Conservation (phyloP, 2,888 invertebrate genomes). For the Alloplasta piceator region DNA sequence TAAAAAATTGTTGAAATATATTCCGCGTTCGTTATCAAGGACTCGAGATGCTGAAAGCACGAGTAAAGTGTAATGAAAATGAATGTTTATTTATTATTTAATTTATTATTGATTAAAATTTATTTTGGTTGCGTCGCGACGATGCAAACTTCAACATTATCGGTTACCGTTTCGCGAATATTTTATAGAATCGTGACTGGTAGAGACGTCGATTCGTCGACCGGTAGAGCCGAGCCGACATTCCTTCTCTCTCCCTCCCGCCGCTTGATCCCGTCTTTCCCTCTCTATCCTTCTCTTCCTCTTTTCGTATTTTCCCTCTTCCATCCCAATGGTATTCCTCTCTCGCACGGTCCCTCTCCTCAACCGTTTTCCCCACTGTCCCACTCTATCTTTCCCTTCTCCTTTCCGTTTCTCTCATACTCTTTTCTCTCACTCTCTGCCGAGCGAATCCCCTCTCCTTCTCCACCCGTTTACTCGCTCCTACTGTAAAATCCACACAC, state of each 20-base stretch:
- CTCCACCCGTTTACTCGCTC: conserved; percentile 53
- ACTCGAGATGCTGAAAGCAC: no score
- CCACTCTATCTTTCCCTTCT: conserved; percentile 21
- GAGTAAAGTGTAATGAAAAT: no score
- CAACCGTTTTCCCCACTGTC: conserved; percentile 27
- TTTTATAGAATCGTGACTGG: no score
- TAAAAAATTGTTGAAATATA: no score
- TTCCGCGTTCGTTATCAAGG: no score
- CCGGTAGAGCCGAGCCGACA: not conserved
- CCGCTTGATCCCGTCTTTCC: conserved; percentile 1
- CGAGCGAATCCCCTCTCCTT: conserved; percentile 31
- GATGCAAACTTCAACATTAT: no score
- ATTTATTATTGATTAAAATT: no score
- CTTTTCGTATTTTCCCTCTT: conserved; percentile 13
- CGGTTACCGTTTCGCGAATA: no score
- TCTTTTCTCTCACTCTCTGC: conserved; percentile 30
- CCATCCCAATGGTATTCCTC: conserved; percentile 27
- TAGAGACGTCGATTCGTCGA: no score
- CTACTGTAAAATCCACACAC: conserved; percentile 6
- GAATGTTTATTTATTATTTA: no score
- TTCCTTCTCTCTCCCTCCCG: conserved; percentile 35
- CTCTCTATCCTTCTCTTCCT: conserved; percentile 49
- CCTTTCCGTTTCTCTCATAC: conserved; percentile 37
- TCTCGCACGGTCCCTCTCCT: conserved; percentile 32
- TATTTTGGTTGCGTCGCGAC: not conserved